Conservation (phyloP, 2,797 vertebrate genomes). For the Pseudotriccus pelzelni region DNA sequence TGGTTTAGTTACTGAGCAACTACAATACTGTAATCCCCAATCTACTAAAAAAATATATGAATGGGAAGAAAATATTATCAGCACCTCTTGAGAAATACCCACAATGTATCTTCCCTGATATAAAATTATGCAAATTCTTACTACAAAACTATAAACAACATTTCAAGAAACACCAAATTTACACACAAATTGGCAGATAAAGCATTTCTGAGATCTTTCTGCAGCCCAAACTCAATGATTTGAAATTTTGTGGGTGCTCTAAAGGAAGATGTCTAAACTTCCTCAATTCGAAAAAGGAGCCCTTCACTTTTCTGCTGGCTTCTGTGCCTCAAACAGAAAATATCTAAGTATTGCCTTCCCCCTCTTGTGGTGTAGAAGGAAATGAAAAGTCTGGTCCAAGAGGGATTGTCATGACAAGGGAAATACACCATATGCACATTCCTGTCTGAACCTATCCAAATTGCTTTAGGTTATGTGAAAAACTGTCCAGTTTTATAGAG, state of each 20-base stretch:
- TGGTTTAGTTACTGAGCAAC: neutral
- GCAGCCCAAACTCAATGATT: neutral
- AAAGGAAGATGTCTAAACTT: neutral
- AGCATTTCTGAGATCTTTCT: neutral
- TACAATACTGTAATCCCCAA: neutral
- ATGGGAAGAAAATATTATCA: neutral
- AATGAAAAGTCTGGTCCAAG: neutral
- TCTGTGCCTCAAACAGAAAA: neutral
- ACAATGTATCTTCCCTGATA: neutral
- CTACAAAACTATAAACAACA: neutral
- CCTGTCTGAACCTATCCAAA: neutral
- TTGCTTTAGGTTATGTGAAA: neutral
- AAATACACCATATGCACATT: neutral
- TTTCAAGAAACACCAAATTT: neutral
- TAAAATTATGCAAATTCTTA: neutral
- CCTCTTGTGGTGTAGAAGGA: neutral
- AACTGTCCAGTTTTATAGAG: neutral
- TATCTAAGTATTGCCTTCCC: neutral
- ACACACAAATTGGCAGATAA: neutral
- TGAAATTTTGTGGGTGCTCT: neutral
- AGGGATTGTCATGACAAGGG: neutral
- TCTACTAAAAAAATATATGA: neutral
- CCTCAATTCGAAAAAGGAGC: neutral
- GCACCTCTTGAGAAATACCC: neutral
- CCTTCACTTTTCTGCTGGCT: neutral